A percentile compares a stretch with the other conserved stretches of the same genome.
Evolutionary conservation across 2,888 invertebrate species (phyloP).

Genomic region (Copidosoma aretas): DNA sequence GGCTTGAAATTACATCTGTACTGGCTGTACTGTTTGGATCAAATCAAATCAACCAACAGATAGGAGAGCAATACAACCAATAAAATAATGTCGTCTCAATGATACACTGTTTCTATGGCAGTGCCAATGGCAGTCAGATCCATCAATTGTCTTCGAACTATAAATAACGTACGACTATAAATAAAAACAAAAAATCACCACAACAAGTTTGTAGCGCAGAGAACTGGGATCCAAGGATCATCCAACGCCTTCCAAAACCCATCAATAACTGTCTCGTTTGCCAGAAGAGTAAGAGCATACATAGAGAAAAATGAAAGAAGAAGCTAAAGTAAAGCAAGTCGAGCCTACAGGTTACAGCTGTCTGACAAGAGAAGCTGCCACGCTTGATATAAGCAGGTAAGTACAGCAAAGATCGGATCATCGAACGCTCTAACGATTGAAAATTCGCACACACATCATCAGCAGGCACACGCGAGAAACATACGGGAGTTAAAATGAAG

Average conservation of each 20-base stretch:
- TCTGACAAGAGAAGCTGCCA: constrained; percentile 19
- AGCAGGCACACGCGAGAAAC: neutral
- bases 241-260: neutral
- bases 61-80: neutral
- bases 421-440: too few species aligned
- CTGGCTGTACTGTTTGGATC: too few species aligned
- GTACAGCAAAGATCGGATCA: neutral
- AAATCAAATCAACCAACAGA: neutral
- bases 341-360: constrained; percentile 33
- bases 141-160: neutral
- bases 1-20: too few species aligned
- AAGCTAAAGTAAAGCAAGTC: neutral
- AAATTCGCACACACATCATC: neutral
- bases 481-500: neutral
- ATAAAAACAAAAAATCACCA: neutral
- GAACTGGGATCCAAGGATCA: too few species aligned
- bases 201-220: neutral
- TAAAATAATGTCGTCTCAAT: too few species aligned
- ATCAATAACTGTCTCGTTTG: neutral
- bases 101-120: neutral
- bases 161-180: neutral
- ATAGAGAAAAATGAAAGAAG: neutral
- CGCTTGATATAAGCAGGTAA: constrained; percentile 8
- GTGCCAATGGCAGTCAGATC: neutral
- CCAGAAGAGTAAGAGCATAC: neutral